Evolutionary conservation across 2,888 invertebrate genomes (phyloP).

Genomic region (Noctua pronuba): DNA sequence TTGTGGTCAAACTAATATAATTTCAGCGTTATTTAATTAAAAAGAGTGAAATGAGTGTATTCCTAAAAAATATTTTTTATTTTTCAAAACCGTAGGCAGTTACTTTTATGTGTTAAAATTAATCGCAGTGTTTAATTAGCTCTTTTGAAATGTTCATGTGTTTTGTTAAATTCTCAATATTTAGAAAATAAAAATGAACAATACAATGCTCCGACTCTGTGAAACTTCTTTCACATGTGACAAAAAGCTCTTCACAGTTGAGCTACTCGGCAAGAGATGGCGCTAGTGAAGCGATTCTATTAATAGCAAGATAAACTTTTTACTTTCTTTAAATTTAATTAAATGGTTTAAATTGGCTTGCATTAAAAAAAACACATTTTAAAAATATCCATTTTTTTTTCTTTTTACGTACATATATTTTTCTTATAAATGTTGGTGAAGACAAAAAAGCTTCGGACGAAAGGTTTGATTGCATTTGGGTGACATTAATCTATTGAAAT

Average conservation of each 20-base stretch:
- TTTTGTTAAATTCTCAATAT: not conserved
- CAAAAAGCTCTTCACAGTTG: constrained; percentile 39
- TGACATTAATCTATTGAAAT: not conserved
- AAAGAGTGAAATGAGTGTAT: constrained; percentile 24
- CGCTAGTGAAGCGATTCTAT: constrained; percentile 60
- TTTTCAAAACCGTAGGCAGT: not conserved
- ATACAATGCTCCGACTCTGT: not conserved
- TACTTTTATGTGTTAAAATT: not conserved
- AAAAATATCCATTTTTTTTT: not conserved
- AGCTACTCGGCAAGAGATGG: constrained; percentile 82
- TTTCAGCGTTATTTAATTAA: constrained; percentile 7
- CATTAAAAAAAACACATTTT: not conserved
- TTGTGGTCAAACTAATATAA: constrained; percentile 38
- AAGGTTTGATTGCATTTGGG: not conserved
- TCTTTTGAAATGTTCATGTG: not conserved
- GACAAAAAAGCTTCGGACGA: not conserved
- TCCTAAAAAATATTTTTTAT: not conserved
- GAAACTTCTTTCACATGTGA: not conserved
- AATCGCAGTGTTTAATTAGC: not conserved
- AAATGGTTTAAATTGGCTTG: not conserved
- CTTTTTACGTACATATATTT: not conserved
- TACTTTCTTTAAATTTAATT: not conserved
- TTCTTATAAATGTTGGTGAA: not conserved
- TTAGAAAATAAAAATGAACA: not conserved
- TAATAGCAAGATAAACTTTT: constrained; percentile 19